Base-by-base conservation (phyloP, 1,140 invertebrate species). In the Neuroterus valhalla region DNA sequence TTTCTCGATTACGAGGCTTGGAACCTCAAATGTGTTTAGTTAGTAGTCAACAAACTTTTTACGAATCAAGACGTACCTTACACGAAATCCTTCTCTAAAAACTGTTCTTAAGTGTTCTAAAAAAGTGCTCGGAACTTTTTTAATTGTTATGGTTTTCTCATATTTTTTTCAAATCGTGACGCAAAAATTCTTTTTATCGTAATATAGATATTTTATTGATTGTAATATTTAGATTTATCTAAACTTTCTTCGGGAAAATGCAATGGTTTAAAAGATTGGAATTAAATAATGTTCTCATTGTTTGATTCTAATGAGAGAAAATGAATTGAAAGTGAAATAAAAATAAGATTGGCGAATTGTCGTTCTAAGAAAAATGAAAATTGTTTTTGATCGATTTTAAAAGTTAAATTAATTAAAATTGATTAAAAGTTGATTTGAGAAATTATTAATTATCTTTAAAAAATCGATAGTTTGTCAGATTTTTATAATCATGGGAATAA, bases 1-100 rank as follows among this genome's bases (percentile, higher is more conserved):
- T 84, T 84, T 84, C 81, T 79, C 79, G 55, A 76, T 70, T 74
- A 46, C 74, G 70, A 75, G 68, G 76, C 71, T 55, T 15, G 10
- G 31, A 50, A 17, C 55, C 44, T 78, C 72, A 77, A 66, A 52
- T 74, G 69, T 68, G 67, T 45, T 46, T 72, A 77, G 75, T 77
- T 66, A 50, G 23, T 55, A 23, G 23, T 31, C 23, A 42, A 72
- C 66, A 66, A 68, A 74, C 15, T 48, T 10, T 52, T 5, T 12
- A 17, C 74, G 11, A 42, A 10, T 66, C 15, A 8, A 45, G 17
- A 12, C n/a, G 10, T 2, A 68, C 15, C 12, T 6, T 14, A 17
- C 4, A 15, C 21, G 15, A 6, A 45, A 52, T 70, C 48, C 48
- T 70, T 26, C 75, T 52, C 70, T 50, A 3, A 14, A 26, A 11